Evolutionary conservation across 2,888 invertebrate species (phyloP).

Genomic region (Diaperis boleti): DNA sequence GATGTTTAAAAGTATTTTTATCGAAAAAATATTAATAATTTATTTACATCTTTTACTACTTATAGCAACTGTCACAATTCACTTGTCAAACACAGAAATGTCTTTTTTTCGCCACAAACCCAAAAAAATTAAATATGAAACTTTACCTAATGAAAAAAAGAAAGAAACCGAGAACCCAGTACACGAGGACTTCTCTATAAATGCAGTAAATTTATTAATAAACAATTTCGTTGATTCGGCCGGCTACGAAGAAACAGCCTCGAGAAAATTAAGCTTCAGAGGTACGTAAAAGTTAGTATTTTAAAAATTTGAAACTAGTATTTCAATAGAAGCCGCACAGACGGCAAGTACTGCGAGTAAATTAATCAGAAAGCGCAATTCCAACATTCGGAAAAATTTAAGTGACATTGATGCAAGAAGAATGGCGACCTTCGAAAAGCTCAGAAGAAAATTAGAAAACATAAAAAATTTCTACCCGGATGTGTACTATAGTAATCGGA

Average conservation of each 20-base stretch:
- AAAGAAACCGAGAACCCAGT: too few relatives aligned
- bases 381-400: not conserved
- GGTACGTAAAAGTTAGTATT: not conserved
- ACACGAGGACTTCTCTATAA: slow-evolving; percentile 15
- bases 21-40: not conserved
- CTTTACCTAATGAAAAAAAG: not conserved
- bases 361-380: not conserved
- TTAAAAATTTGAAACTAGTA: not conserved
- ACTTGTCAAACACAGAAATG: slow-evolving; percentile 7
- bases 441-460: slow-evolving; percentile 47
- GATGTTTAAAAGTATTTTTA: not conserved
- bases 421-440: slow-evolving; percentile 41
- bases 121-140: slow-evolving; percentile 26
- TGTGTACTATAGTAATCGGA: slow-evolving; percentile 43
- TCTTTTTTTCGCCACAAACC: slow-evolving; percentile 15
- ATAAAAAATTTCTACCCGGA: slow-evolving; percentile 50
- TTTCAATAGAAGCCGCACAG: too few relatives aligned
- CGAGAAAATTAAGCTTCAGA: slow-evolving; percentile 10
- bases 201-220: slow-evolving; percentile 19
- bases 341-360: too few relatives aligned
- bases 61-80: slow-evolving; percentile 7
- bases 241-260: not conserved
- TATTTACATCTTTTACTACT: not conserved
- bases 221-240: slow-evolving; percentile 22
- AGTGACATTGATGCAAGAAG: slow-evolving; percentile 2